Evolutionary conservation across 2,888 invertebrate genomes (phyloP), one percentile per base, ranked within the genome.

Genomic region (Xestia xanthographa): DNA sequence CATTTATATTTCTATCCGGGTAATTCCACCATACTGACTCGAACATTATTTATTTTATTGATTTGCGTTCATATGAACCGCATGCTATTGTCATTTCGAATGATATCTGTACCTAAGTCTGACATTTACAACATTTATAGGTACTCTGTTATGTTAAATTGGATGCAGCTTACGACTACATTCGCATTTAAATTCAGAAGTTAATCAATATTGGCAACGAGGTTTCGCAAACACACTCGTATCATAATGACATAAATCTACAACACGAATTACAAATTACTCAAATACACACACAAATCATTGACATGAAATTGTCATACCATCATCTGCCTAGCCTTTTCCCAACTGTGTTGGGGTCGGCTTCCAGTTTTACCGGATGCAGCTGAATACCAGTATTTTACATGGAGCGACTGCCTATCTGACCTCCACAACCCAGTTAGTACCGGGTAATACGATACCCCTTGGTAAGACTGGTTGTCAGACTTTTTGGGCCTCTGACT

Each of bases 111-210:
- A 9, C 6, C 8, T 38, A 79, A 45, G 56, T 74, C 29, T 77
- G 71, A 73, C 75, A 84, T 86, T 83, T 80, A 83, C 56, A 81
- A 71, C 72, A 75, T 82, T 82, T 67, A 66, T 71, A 63, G 12
- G 17, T 66, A 41, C 48, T 67, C 43, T 60, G 50, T 76, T 75
- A 80, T 80, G 73, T 77, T 80, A 74, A 78, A 75, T 84, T 53
- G 50, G 62, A 67, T 73, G 56, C 34, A 75, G 66, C 50, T 70
- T 70, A 83, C 63, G 48, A 74, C 17, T 60, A 81, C 50, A 77
- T 73, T 79, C 67, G 72, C 77, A 88, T 86, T 79, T 82, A 66
- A 74, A 82, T 82, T 76, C 69, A 79, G 78, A 84, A 80, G 50
- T 80, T 56, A 77, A 75, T 77, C 62, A 72, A 75, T 79, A 80